A percentile compares a stretch with the other conserved stretches of the same genome.
Conservation (phyloP, 2,888 invertebrate genomes). For the Agrotis clavis region DNA sequence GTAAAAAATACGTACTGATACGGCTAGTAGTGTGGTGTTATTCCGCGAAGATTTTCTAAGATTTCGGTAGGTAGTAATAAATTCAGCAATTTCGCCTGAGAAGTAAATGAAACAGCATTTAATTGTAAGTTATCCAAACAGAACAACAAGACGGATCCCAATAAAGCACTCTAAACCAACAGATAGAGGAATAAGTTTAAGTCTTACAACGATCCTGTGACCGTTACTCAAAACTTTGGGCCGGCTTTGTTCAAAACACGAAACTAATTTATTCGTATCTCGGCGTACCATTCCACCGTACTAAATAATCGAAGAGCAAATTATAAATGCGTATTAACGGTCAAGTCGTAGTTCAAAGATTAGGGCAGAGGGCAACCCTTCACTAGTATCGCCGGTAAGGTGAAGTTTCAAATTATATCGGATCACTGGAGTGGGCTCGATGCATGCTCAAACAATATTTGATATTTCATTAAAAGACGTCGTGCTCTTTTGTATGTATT, state of each 20-base stretch:
- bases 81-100: conserved; percentile 13
- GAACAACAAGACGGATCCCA: conserved; percentile 80
- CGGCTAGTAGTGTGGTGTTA: not conserved
- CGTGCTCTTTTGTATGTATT: conserved; percentile 69
- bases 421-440: conserved; percentile 76
- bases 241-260: conserved; percentile 90
- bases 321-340: conserved; percentile 91
- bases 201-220: conserved; percentile 86
- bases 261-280: conserved; percentile 91
- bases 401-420: conserved; percentile 87
- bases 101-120: conserved; percentile 66
- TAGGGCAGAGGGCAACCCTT: conserved; percentile 90
- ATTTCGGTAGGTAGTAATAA: conserved; percentile 15
- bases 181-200: conserved; percentile 82
- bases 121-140: conserved; percentile 75
- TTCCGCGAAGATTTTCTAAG: not conserved
- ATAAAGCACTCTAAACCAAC: conserved; percentile 77
- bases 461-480: conserved; percentile 82
- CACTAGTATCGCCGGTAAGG: conserved; percentile 80
- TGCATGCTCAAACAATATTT: conserved; percentile 83
- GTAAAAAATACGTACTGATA: not conserved
- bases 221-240: conserved; percentile 89
- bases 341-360: conserved; percentile 91
- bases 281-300: conserved; percentile 83
- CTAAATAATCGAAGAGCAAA: conserved; percentile 90